Evolutionary conservation across 2,888 invertebrate genomes (phyloP).

Genomic region (Liopterus haemorrhoidalis): DNA sequence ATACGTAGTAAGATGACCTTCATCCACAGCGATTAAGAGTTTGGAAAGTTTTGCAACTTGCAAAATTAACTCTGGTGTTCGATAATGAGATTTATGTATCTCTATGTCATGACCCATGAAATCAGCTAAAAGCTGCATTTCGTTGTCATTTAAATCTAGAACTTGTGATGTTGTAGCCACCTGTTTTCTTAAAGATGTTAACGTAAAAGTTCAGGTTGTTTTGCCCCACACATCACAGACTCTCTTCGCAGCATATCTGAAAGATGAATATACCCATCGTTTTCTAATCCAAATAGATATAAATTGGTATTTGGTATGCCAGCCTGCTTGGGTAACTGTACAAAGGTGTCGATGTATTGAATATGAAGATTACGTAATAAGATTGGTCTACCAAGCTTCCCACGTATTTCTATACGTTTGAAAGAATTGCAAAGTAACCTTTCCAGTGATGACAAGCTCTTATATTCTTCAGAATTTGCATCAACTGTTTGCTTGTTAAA

Average conservation of each 20-base stretch:
- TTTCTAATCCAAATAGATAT: constrained; percentile 10
- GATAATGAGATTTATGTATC: constrained; percentile 11
- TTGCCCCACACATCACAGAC: constrained; percentile 1
- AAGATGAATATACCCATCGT: background rate
- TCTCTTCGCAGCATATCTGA: constrained; percentile 3
- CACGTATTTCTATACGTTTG: no score
- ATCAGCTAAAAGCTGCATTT: constrained; percentile 13
- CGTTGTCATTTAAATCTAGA: constrained; percentile 15
- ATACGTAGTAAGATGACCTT: constrained; percentile 2
- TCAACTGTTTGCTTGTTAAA: no score
- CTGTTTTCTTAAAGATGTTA: constrained; percentile 19
- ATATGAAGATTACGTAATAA: no score
- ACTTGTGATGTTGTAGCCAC: constrained; percentile 17
- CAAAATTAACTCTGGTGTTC: constrained; percentile 10
- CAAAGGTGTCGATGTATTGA: no score
- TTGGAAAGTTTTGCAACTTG: constrained; percentile 12
- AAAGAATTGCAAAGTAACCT: no score
- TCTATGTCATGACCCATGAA: constrained; percentile 15
- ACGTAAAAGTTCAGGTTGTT: constrained; percentile 25
- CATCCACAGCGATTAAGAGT: constrained; percentile 10
- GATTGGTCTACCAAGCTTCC: no score
- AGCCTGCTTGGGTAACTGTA: no score
- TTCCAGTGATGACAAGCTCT: no score
- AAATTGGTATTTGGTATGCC: background rate
- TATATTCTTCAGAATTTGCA: no score